Base-by-base conservation (phyloP, 2,113 vertebrate species). In the Eubucco bourcierii region DNA sequence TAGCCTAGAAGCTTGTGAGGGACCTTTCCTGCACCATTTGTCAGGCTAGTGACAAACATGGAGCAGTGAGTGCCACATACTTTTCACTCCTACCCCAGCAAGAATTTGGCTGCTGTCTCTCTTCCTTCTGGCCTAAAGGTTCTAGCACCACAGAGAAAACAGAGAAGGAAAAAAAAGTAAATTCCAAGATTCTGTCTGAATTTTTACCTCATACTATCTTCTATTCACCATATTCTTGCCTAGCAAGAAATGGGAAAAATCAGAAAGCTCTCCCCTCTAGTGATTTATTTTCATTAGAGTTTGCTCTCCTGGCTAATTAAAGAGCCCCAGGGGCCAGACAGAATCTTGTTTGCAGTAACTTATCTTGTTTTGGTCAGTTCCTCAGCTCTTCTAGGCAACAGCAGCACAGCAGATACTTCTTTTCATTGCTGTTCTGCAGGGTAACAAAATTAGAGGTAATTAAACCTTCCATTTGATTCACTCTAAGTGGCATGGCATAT, bases 401-500 rank as follows among this genome's bases (percentile, higher is more conserved):
- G 66, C 55, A 76, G 64, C 34, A 84, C 15, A 95, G 14, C 29
- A 94, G 74, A 88, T 87, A 84, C 25, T 56, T 68, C 44, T 84
- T 88, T 53, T 21, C 25, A 24, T 61, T 75, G 27, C 34, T 75
- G 29, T 58, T 75, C 39, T 84, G 53, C 1, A 2, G 15, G 46
- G 23, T 72, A 95, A 91, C 27, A 81, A 86, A 86, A 75, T 96
- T 72, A 84, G 53, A 53, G 61, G 77, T 68, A 90, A 93, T 90
- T 93, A 91, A 93, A 81, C 44, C 56, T 84, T 81, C 74, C 27
- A 68, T 37, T 55, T 80, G 73, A 84, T 91, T 94, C 61, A 84
- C 50, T 3, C 1, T 61, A 81, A 78, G 44, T 67, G 34, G 27
- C 29, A 66, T 52, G 25, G 59, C 34, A 33, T 67, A 58, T 67